phyloP scores from a whole-genome alignment of 2,888 invertebrate genomes.

The Clepsis dumicolana region DNA sequence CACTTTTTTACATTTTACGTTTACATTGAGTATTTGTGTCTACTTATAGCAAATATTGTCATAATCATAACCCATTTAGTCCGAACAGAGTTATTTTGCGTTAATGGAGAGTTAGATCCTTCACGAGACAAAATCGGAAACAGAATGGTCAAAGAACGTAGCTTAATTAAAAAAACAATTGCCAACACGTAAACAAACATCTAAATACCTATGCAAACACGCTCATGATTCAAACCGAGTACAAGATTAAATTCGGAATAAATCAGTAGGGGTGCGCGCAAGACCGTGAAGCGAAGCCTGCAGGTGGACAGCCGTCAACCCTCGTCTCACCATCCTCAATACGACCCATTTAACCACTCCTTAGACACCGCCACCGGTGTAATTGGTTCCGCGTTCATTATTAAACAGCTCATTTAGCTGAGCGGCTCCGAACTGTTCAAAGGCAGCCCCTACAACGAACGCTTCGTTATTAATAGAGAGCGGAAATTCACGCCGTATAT shows the following conservation, averaged over 20 bases:
- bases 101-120: no score
- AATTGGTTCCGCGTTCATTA: slow-evolving; percentile 49
- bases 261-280: slow-evolving; percentile 45
- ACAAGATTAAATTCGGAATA: slow-evolving; percentile 41
- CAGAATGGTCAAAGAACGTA: no score
- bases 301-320: slow-evolving; percentile 69
- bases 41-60: no score
- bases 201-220: slow-evolving; percentile 24
- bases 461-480: slow-evolving; percentile 29
- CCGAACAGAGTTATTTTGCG: no score
- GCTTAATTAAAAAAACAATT: neutral
- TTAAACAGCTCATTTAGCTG: slow-evolving; percentile 43
- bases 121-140: neutral
- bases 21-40: no score
- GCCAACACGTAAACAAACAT: slow-evolving; percentile 3
- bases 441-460: slow-evolving; percentile 24
- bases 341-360: slow-evolving; percentile 49
- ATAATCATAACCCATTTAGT: no score
- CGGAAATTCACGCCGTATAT: neutral
- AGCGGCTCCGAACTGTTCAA: slow-evolving; percentile 23
- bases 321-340: slow-evolving; percentile 58
- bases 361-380: slow-evolving; percentile 44
- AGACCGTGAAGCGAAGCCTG: slow-evolving; percentile 56
- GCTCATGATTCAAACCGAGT: slow-evolving; percentile 32
- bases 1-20: no score